Percentiles rank a stretch among this genome's conserved stretches.
Conservation (phyloP, 2,888 invertebrate species). For the Cephalotes varians region DNA sequence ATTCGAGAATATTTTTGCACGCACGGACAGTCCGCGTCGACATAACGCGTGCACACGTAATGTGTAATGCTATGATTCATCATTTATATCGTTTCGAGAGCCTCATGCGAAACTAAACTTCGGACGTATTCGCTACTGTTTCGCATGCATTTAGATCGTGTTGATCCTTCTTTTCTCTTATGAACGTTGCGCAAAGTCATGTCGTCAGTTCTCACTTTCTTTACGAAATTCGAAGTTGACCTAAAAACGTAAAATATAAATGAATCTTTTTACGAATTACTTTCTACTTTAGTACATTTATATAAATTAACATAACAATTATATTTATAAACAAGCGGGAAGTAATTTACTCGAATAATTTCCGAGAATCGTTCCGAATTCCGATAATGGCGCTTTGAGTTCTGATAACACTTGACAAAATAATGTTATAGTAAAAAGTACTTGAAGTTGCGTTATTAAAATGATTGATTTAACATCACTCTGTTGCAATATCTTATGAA, state of each 20-base stretch:
- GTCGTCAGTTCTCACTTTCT: not conserved
- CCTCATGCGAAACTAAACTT: not conserved
- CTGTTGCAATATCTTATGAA: not conserved
- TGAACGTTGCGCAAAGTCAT: not conserved
- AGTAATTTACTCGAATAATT: not conserved
- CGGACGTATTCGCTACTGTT: not conserved
- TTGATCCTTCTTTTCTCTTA: not conserved
- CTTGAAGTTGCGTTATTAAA: not conserved
- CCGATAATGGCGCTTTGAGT: not conserved
- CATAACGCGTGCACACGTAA: not conserved
- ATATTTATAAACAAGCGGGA: not conserved
- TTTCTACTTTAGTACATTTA: not conserved
- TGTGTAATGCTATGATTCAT: not conserved
- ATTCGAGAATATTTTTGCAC: slow-evolving; percentile 8
- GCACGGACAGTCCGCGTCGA: not conserved
- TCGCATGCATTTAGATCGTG: slow-evolving; percentile 1
- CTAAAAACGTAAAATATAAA: slow-evolving; percentile 1
- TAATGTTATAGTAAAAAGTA: not conserved
- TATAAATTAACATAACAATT: not conserved
- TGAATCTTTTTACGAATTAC: not conserved
- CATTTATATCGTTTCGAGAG: not conserved
- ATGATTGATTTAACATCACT: not conserved
- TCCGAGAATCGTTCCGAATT: not conserved
- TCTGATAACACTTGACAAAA: not conserved
- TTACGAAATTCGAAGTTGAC: not conserved